Conservation (phyloP, 2,888 invertebrate species). For the Diploptera punctata region DNA sequence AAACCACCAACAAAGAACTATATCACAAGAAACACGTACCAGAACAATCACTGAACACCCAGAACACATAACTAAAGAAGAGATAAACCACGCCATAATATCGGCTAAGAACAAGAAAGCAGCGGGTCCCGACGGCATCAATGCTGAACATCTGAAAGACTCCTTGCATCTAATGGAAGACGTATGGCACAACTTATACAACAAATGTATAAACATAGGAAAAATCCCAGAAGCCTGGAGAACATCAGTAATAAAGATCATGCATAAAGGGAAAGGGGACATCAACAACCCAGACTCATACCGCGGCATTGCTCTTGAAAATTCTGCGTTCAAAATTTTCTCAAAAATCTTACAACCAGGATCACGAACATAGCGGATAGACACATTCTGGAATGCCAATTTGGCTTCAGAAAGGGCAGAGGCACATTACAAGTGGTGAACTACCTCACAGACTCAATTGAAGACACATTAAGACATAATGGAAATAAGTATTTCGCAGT, state of each 20-base stretch:
- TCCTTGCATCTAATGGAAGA: background rate
- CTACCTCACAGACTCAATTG: background rate
- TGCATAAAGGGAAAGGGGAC: background rate
- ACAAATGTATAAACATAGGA: too few relatives aligned
- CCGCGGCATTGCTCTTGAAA: background rate
- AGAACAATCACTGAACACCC: background rate
- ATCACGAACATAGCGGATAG: background rate
- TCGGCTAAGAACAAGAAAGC: background rate
- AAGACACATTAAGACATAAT: too few relatives aligned
- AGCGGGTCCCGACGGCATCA: background rate
- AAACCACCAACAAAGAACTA: background rate
- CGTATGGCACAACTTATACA: background rate
- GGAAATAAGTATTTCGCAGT: too few relatives aligned
- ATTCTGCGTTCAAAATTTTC: background rate
- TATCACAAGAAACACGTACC: background rate
- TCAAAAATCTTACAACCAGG: background rate
- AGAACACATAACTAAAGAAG: background rate
- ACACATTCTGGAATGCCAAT: background rate
- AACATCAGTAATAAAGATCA: background rate
- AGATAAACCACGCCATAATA: background rate
- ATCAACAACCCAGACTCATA: conserved; percentile 10
- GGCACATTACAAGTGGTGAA: background rate
- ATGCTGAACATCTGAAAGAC: background rate
- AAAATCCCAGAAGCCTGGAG: conserved; percentile 9
- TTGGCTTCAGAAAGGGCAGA: background rate